phyloP scores from a whole-genome alignment of 2,113 vertebrate genomes.

The Takifugu flavidus region DNA sequence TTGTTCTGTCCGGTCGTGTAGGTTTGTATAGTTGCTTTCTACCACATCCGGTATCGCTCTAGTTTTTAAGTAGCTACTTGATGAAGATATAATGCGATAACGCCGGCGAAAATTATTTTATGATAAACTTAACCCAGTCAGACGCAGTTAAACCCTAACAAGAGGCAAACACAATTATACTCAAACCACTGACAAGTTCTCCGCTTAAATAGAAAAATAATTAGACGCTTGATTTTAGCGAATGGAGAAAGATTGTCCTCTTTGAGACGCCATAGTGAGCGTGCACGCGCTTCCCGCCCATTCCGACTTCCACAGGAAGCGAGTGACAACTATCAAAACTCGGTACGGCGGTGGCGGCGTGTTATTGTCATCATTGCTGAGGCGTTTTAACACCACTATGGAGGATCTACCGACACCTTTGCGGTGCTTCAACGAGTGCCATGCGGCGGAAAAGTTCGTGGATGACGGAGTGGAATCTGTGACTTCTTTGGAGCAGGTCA shows the following conservation, averaged over 20 bases:
- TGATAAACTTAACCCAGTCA: no score
- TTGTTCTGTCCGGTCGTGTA: no score
- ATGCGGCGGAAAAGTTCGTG: conserved; percentile 60
- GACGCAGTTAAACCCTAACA: no score
- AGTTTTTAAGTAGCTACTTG: no score
- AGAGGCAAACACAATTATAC: no score
- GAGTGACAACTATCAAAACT: conserved; percentile 47
- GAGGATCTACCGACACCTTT: conserved; percentile 48
- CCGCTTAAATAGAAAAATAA: no score
- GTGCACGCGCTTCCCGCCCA: conserved; percentile 36
- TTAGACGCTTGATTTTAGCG: background rate
- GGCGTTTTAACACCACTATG: conserved; percentile 31
- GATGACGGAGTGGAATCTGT: conserved; percentile 74
- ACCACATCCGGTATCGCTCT: no score
- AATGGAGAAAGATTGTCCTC: conserved; percentile 26
- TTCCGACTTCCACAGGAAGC: conserved; percentile 31
- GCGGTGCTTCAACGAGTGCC: conserved; percentile 68
- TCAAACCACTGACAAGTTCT: no score
- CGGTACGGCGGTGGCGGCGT: background rate
- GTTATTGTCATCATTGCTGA: background rate
- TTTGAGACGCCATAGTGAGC: conserved; percentile 41
- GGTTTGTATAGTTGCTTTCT: no score
- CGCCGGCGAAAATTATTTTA: no score
- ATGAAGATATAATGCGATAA: no score
- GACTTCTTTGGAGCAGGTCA: conserved; percentile 78